Conservation (phyloP, 2,113 vertebrate species). For the Hippocampus guttulatus region DNA sequence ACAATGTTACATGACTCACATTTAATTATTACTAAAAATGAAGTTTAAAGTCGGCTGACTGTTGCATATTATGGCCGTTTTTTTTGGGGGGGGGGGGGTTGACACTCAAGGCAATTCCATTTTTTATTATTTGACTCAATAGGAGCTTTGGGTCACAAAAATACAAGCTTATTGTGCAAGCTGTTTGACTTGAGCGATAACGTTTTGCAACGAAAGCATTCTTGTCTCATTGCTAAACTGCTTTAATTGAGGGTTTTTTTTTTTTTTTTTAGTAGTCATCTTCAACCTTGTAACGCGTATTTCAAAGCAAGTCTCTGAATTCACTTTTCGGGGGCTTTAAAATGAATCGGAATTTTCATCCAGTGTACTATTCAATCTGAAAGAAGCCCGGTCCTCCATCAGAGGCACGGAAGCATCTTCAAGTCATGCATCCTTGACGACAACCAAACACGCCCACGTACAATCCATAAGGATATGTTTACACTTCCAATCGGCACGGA, state of each 20-base stretch:
- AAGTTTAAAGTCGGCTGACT: no score
- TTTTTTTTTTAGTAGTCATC: no score
- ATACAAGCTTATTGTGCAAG: neutral
- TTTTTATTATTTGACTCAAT: neutral
- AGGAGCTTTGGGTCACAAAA: neutral
- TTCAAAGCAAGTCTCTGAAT: neutral
- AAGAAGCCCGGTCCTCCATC: neutral
- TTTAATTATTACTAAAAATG: no score
- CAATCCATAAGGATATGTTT: neutral
- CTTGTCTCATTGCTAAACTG: no score
- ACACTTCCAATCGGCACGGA: neutral
- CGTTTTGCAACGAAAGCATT: neutral
- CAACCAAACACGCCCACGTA: neutral
- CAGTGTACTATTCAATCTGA: neutral
- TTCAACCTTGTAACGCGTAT: neutral
- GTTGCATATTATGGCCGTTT: no score
- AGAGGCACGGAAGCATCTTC: neutral
- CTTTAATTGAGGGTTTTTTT: no score
- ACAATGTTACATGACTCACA: no score
- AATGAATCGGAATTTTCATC: no score
- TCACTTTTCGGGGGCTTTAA: neutral
- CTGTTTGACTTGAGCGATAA: neutral
- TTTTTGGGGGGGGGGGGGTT: no score
- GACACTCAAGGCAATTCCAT: neutral
- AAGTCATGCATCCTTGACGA: slow-evolving; percentile 12